Evolutionary conservation across 2,797 vertebrate genomes (phyloP).

Genomic region (Sylvilagus floridanus): DNA sequence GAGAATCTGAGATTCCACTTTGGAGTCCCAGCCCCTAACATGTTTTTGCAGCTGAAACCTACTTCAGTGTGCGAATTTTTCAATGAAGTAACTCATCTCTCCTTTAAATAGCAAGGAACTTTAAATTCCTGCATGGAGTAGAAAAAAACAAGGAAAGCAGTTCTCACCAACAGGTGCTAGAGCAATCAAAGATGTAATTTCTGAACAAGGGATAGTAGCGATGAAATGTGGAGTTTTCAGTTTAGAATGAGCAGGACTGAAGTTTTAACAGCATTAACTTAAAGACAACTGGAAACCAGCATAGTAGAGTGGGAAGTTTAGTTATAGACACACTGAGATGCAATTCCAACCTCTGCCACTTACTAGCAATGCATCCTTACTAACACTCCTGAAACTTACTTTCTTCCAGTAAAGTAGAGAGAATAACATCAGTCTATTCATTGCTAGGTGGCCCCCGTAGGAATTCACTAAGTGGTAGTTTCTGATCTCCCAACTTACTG

Average conservation of each 20-base stretch:
- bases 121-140: background rate
- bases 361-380: background rate
- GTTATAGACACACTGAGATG: background rate
- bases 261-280: slow-evolving; percentile 7
- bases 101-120: slow-evolving; percentile 58
- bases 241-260: background rate
- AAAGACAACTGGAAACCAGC: slow-evolving; percentile 54
- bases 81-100: slow-evolving; percentile 10
- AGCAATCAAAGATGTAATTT: slow-evolving; percentile 62
- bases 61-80: slow-evolving; percentile 6
- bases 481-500: background rate
- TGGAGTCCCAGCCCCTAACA: background rate
- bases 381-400: background rate
- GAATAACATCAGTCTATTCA: background rate
- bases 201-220: slow-evolving; percentile 42
- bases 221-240: slow-evolving; percentile 11
- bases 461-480: background rate
- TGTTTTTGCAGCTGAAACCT: slow-evolving; percentile 45
- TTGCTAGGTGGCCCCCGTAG: background rate
- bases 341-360: background rate
- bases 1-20: background rate
- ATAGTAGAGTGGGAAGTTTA: background rate
- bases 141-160: slow-evolving; percentile 42
- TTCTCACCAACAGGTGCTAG: background rate
- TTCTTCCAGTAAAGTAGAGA: slow-evolving; percentile 6